A percentile compares a stretch with the other conserved stretches of the same genome.
These are phyloP conservation scores for Cenopis cana DNA, from an alignment of 2,888 invertebrate genomes.

Conservation along the genomic window DNA sequence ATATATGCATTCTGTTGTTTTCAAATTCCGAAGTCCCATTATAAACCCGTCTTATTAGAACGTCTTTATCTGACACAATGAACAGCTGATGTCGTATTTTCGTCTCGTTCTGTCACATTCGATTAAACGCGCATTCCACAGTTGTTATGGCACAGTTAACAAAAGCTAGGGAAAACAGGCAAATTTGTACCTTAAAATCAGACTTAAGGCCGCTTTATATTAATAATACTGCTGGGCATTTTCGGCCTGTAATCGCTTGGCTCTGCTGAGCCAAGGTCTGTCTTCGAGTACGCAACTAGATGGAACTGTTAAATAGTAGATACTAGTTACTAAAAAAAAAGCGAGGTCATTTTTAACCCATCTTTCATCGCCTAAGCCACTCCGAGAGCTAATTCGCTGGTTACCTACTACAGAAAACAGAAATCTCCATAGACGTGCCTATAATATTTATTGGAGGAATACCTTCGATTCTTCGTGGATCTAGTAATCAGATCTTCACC, in stretches of 20 bases:
- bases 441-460: background rate
- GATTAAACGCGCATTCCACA: slow-evolving; percentile 56
- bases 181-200: slow-evolving; percentile 39
- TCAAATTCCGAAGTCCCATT: slow-evolving; percentile 14
- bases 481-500: no score
- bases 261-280: no score
- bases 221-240: no score
- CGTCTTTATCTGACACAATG: slow-evolving; percentile 36
- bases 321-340: no score
- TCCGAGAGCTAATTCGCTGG: no score
- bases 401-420: no score
- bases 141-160: slow-evolving; percentile 44
- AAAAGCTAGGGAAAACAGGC: slow-evolving; percentile 49
- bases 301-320: no score
- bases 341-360: no score
- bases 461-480: no score
- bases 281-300: background rate
- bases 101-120: slow-evolving; percentile 52
- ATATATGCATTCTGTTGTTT: background rate
- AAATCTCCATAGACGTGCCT: background rate
- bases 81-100: slow-evolving; percentile 50
- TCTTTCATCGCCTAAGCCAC: no score
- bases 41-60: background rate
- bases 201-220: background rate
- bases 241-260: no score